Percentiles rank a stretch among this genome's conserved stretches.
These are phyloP conservation scores for Andrena trimmerana DNA, from an alignment of 2,888 invertebrate genomes.

Conservation along the genomic window DNA sequence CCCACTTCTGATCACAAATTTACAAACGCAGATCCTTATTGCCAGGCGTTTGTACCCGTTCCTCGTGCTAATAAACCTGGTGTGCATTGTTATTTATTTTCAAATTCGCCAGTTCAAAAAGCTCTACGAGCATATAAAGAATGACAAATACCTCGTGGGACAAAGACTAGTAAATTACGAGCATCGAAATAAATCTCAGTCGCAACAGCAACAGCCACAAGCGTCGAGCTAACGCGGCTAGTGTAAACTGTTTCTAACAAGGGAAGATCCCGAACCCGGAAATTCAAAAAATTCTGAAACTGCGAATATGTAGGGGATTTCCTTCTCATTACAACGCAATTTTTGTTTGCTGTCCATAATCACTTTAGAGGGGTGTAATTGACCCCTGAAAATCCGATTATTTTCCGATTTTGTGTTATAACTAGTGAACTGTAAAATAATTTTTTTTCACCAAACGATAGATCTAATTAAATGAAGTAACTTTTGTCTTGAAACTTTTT, in stretches of 20 bases:
- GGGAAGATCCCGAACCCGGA: too few relatives aligned
- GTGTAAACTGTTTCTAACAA: constrained; percentile 36
- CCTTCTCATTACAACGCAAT: too few relatives aligned
- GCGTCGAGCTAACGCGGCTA: constrained; percentile 75
- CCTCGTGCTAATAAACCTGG: constrained; percentile 90
- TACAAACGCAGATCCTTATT: constrained; percentile 91
- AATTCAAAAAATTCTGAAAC: too few relatives aligned
- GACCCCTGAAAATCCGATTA: too few relatives aligned
- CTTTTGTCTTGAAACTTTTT: too few relatives aligned
- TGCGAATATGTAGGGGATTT: too few relatives aligned
- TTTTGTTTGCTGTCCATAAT: too few relatives aligned
- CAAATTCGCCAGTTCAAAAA: constrained; percentile 97
- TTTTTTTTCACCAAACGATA: too few relatives aligned
- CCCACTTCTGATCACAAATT: constrained; percentile 89
- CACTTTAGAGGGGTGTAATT: too few relatives aligned
- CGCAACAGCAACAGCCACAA: constrained; percentile 73
- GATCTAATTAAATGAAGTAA: too few relatives aligned
- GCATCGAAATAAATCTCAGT: constrained; percentile 88
- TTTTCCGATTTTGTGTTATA: too few relatives aligned
- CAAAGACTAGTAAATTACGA: constrained; percentile 99
- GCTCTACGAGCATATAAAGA: constrained; percentile 98
- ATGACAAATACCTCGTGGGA: constrained; percentile 99
- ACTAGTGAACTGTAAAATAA: too few relatives aligned
- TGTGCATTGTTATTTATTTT: constrained; percentile 90
- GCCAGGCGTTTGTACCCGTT: constrained; percentile 96